These are phyloP conservation scores for Catagonus wagneri DNA, from an alignment of 2,113 vertebrate genomes.

Conservation along the genomic window DNA sequence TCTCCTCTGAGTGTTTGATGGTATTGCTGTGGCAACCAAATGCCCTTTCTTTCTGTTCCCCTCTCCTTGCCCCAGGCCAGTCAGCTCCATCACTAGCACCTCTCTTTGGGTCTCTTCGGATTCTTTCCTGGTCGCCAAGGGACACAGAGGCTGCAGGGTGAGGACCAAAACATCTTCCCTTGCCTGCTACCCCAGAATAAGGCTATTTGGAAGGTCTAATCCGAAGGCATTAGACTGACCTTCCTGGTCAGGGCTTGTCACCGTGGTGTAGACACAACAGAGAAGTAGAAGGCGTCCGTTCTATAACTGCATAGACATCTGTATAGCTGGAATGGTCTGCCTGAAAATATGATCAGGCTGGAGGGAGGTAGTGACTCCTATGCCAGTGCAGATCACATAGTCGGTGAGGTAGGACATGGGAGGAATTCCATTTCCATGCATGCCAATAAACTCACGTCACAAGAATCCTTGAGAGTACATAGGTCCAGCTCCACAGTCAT, in stretches of 20 bases:
- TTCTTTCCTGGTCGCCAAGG: conserved; percentile 58
- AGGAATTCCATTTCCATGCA: background rate
- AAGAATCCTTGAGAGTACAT: background rate
- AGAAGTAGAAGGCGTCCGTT: background rate
- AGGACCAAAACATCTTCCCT: background rate
- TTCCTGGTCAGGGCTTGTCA: background rate
- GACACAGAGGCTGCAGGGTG: background rate
- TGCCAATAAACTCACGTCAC: background rate
- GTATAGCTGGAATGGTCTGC: background rate
- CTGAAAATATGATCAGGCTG: background rate
- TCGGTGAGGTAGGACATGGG: background rate
- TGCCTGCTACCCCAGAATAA: background rate
- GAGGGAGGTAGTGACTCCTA: background rate
- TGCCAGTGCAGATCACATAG: background rate
- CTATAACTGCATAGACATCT: background rate
- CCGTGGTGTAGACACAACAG: background rate
- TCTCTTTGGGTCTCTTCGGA: background rate
- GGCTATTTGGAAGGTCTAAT: background rate
- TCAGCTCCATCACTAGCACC: conserved; percentile 68
- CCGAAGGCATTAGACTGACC: background rate
- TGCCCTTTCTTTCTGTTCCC: conserved; percentile 41
- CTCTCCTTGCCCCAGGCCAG: background rate
- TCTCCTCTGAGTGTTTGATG: conserved; percentile 66
- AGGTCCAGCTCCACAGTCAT: accelerated
- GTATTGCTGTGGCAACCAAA: conserved; percentile 50